phyloP scores from a whole-genome alignment of 2,888 invertebrate genomes.

The Hydrotaea cyrtoneurina region DNA sequence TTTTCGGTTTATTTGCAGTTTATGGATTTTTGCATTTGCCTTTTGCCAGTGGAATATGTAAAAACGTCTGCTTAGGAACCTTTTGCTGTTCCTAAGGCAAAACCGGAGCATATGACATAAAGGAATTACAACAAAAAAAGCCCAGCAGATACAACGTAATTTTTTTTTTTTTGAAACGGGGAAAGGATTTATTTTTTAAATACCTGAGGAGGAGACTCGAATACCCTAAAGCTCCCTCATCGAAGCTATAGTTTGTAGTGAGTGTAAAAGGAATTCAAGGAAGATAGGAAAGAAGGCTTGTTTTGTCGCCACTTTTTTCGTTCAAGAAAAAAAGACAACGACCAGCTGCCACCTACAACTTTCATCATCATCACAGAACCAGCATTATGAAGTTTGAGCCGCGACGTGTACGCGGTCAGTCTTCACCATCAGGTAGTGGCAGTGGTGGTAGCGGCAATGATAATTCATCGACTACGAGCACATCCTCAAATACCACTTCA shows the following conservation, averaged over 20 bases:
- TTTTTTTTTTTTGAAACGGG: not conserved
- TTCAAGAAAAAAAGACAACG: constrained; percentile 39
- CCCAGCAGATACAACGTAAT: constrained; percentile 1
- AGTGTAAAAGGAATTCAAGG: not conserved
- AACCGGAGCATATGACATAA: constrained; percentile 48
- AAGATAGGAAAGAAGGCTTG: not conserved
- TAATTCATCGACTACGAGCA: constrained; percentile 68
- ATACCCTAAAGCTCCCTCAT: not conserved
- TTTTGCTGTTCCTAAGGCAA: constrained; percentile 68
- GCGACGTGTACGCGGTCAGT: constrained; percentile 76
- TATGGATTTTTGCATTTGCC: constrained; percentile 78
- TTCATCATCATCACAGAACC: not conserved
- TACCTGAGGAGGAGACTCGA: not conserved
- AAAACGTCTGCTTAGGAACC: constrained; percentile 70
- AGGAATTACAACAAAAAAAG: constrained; percentile 63
- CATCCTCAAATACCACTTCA: constrained; percentile 69
- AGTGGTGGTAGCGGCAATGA: constrained; percentile 67
- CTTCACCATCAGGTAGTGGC: constrained; percentile 68
- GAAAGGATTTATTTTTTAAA: constrained; percentile 4
- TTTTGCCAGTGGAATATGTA: constrained; percentile 74
- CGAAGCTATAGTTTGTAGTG: not conserved
- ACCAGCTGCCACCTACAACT: constrained; percentile 59
- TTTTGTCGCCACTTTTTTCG: not conserved
- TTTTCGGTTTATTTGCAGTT: constrained; percentile 75
- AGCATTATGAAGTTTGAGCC: constrained; percentile 79